Base-by-base conservation (phyloP, 2,797 vertebrate species). In the Cichlasoma orientale region DNA sequence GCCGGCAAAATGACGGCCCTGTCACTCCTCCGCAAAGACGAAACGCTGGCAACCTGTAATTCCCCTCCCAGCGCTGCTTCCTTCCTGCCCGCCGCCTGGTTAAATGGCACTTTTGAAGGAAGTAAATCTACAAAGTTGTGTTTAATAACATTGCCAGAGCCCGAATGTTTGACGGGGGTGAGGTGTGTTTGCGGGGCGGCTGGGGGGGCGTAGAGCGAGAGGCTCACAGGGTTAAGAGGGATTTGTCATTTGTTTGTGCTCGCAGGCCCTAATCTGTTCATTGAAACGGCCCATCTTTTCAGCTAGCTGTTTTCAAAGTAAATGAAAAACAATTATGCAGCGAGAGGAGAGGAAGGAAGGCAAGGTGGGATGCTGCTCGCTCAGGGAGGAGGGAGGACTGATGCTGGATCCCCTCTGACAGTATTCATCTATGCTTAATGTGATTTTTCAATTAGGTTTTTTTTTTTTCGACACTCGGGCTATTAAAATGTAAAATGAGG, bases 91-190 rank as follows among this genome's bases (percentile, higher is more conserved):
- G 90, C 94, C 89, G 96, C 95, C 96, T 97, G 97, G 96, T 98
- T 98, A 99, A 99, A 99, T 98, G 96, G 96, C 97, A 97, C 97
- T 97, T 93, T 97, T 98, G 97, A 97, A 97, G 97, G 97, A 97
- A 98, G 97, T 97, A 96, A 97, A 98, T 97, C 97, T 95, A 93
- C 95, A 95, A 97, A 99, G 97, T 99, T 99, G 96, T 95, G 96
- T 97, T 98, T 98, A 98, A 98, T 98, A 96, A 97, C 97, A 95
- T 96, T 94, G 96, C 95, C 94, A 90, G 95, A 95, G 96, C 96
- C 96, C 95, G 93, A 87, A 85, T 95, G 95, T 97, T 95, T 97
- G 96, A 97, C 94, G 31, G 95, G 96, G 89, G 90, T 79, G 93
- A 93, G 93, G 90, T 92, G 88, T 88, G 88, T 84, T 83, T 90